Evolutionary conservation across 2,797 vertebrate species (phyloP).

Genomic region (Schizopygopsis malacanthus): DNA sequence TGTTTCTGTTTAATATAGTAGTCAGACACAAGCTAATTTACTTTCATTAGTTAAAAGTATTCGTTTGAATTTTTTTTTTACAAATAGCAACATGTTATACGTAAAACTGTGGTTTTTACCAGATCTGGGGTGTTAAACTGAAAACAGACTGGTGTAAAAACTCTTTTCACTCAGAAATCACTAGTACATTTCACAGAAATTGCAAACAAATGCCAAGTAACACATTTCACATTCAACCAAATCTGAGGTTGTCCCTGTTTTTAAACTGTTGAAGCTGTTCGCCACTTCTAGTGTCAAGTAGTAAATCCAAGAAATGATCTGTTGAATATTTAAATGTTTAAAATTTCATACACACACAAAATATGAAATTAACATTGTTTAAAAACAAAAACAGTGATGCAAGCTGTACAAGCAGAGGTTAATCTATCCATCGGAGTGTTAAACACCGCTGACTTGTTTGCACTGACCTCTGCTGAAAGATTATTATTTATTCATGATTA

Average conservation of each 20-base stretch:
- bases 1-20: neutral
- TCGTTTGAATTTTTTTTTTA: too few species aligned
- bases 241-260: neutral
- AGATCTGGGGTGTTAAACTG: neutral
- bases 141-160: neutral
- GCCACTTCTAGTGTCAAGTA: neutral
- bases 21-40: neutral
- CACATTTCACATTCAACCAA: neutral
- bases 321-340: neutral
- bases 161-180: neutral
- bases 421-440: constrained; percentile 16
- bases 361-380: neutral
- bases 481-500: constrained; percentile 49
- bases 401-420: neutral
- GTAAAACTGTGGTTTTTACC: neutral
- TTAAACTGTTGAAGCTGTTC: neutral
- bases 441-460: constrained; percentile 48
- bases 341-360: neutral
- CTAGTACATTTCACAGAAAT: neutral
- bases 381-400: neutral
- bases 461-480: constrained; percentile 4
- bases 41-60: neutral
- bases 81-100: neutral
- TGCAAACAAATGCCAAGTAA: neutral
- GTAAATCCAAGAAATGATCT: neutral